Percentiles rank a stretch among this genome's conserved stretches.
Conservation (phyloP, 2,888 invertebrate species). For the Trichogramma dendrolimi region DNA sequence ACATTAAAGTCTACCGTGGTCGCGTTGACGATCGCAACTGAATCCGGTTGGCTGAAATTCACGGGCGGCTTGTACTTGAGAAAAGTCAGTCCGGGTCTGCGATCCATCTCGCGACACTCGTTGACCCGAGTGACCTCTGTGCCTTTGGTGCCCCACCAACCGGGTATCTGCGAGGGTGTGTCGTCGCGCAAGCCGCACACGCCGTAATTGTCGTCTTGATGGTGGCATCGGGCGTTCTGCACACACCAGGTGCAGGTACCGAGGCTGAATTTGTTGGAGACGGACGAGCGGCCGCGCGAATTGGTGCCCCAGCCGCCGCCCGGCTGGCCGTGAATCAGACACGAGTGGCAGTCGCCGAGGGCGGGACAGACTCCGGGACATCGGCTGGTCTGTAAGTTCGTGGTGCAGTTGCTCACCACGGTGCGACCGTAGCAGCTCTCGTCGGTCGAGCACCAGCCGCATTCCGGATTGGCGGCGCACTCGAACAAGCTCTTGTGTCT, state of each 20-base stretch:
- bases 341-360: constrained; percentile 84
- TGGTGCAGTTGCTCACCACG: constrained; percentile 83
- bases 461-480: constrained; percentile 86
- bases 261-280: constrained; percentile 72
- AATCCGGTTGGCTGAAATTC: constrained; percentile 84
- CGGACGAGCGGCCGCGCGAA: constrained; percentile 54
- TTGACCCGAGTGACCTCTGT: constrained; percentile 70
- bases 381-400: constrained; percentile 80
- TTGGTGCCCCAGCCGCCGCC: constrained; percentile 51
- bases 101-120: constrained; percentile 74
- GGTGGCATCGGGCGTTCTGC: constrained; percentile 85
- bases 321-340: constrained; percentile 75
- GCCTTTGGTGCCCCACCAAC: constrained; percentile 88
- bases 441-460: constrained; percentile 88
- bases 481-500: constrained; percentile 72
- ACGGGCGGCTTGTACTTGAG: constrained; percentile 83
- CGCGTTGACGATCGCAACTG: constrained; percentile 79
- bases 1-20: constrained; percentile 77
- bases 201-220: constrained; percentile 77
- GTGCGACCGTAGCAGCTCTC: constrained; percentile 77
- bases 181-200: constrained; percentile 76
- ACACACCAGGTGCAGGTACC: constrained; percentile 91
- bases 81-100: constrained; percentile 83
- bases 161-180: constrained; percentile 74
- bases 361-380: constrained; percentile 88